These are phyloP conservation scores for Enteromius unitaeniatus DNA, from an alignment of 2,797 vertebrate species.

Conservation along the genomic window DNA sequence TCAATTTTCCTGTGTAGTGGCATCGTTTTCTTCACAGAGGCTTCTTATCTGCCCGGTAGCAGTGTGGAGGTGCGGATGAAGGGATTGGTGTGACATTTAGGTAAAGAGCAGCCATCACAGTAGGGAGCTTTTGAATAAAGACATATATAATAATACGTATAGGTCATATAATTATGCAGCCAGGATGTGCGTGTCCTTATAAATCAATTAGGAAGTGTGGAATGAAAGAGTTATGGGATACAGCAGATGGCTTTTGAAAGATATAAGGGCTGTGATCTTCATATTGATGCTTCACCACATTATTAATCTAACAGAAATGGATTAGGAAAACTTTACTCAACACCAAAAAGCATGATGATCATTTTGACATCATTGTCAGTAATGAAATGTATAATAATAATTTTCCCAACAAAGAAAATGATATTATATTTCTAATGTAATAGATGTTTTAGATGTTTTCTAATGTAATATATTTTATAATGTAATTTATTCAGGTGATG, in stretches of 20 bases:
- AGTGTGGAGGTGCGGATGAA: background rate
- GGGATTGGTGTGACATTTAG: conserved; percentile 45
- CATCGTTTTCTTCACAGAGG: conserved; percentile 16
- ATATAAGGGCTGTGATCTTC: conserved; percentile 5
- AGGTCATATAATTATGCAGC: background rate
- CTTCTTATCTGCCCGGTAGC: conserved; percentile 27
- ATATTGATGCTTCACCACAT: background rate
- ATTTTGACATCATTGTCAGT: background rate
- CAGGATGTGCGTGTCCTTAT: conserved; percentile 4
- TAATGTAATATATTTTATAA: no score
- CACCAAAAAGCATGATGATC: background rate
- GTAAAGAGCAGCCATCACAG: conserved; percentile 49
- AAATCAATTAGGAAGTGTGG: conserved; percentile 17
- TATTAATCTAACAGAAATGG: background rate
- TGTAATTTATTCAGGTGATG: no score
- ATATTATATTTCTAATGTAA: no score
- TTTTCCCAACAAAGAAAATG: no score
- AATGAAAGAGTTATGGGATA: conserved; percentile 22
- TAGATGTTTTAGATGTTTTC: no score
- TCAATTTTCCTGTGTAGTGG: conserved; percentile 3
- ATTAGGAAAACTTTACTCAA: background rate
- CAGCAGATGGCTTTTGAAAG: background rate
- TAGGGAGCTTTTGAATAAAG: conserved; percentile 24
- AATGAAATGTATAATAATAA: background rate
- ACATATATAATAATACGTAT: conserved; percentile 30